Percentiles rank a stretch among this genome's conserved stretches.
Conservation (phyloP, 2,888 invertebrate species). For the Oasisia sp. region DNA sequence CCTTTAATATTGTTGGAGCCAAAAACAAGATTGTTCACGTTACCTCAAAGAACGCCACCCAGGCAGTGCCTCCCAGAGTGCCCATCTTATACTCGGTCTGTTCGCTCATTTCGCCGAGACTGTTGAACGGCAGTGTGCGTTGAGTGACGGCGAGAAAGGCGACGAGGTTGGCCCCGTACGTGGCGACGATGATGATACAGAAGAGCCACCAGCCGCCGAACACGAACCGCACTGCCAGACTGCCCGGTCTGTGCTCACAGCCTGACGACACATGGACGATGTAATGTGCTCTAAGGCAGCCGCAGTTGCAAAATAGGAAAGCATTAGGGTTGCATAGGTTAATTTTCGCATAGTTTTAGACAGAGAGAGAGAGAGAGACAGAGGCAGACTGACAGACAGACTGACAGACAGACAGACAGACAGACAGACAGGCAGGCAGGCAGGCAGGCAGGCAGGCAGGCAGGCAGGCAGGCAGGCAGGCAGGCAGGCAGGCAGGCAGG, state of each 20-base stretch:
- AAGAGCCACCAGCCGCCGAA: conserved; percentile 34
- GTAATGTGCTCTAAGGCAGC: no score
- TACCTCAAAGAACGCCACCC: conserved; percentile 45
- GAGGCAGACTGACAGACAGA: no score
- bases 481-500: no score
- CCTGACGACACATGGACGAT: neutral
- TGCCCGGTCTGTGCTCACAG: neutral
- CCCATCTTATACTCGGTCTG: conserved; percentile 50
- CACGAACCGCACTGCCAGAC: conserved; percentile 21
- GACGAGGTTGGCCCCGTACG: conserved; percentile 54
- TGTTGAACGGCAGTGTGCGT: conserved; percentile 48
- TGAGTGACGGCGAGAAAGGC: conserved; percentile 53
- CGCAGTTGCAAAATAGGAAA: no score
- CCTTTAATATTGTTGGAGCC: no score
- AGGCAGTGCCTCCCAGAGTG: conserved; percentile 42
- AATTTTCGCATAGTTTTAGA: no score
- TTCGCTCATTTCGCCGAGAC: conserved; percentile 44
- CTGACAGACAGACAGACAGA: no score
- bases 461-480: no score
- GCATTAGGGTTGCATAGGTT: no score
- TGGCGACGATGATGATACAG: conserved; percentile 51
- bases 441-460: no score
- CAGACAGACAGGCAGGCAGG: no score
- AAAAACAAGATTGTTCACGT: neutral
- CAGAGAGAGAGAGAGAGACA: no score